phyloP scores from a whole-genome alignment of 2,113 vertebrate genomes.

The Bothrops jararaca region DNA sequence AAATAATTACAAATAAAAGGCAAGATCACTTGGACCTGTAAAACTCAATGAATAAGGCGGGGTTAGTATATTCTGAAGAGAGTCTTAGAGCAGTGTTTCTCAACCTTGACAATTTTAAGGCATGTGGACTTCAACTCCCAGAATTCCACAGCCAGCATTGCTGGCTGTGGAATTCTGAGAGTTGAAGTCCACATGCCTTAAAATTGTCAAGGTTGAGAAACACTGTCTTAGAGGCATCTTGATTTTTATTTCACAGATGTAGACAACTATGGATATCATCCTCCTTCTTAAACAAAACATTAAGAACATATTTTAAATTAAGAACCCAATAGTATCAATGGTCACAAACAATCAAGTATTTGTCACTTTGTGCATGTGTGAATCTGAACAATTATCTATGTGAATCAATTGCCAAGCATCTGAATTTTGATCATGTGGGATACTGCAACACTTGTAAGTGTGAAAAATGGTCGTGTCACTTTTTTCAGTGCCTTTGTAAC shows the following conservation, averaged over 20 bases:
- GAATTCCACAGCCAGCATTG: no score
- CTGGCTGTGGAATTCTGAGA: no score
- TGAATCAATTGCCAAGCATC: neutral
- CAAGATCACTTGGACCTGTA: neutral
- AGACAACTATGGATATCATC: no score
- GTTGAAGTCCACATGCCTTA: no score
- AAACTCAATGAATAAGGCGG: neutral
- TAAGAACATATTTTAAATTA: no score
- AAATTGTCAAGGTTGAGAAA: no score
- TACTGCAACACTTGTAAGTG: neutral
- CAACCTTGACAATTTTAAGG: no score
- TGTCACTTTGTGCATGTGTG: conserved; percentile 1
- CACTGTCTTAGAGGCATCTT: neutral
- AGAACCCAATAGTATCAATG: no score
- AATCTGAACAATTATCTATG: neutral
- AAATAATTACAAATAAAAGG: neutral
- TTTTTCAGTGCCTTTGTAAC: neutral
- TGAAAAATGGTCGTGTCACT: neutral
- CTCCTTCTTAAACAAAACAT: no score
- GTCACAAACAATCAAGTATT: neutral
- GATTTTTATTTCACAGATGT: no score
- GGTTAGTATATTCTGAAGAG: neutral
- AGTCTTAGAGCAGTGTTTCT: neutral
- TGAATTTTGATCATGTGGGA: neutral
- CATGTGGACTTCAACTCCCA: no score